phyloP scores from a whole-genome alignment of 2,888 invertebrate genomes.

The Drosophila anomelani region DNA sequence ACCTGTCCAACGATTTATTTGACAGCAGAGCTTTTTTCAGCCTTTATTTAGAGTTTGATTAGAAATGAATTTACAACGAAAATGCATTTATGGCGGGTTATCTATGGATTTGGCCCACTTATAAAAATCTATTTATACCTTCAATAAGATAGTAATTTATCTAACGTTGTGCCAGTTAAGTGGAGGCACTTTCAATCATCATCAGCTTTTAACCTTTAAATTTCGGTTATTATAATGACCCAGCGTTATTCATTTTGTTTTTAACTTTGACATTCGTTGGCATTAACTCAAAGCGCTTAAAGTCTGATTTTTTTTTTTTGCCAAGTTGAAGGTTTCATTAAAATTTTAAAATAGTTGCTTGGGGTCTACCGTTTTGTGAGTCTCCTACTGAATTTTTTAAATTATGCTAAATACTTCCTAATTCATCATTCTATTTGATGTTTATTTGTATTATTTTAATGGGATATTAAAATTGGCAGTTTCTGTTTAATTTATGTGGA shows the following conservation, averaged over 20 bases:
- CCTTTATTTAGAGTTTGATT: background rate
- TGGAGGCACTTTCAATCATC: slow-evolving; percentile 3
- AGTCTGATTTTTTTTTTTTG: slow-evolving; percentile 21
- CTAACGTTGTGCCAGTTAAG: slow-evolving; percentile 3
- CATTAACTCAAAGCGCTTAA: slow-evolving; percentile 10
- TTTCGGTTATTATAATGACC: slow-evolving; percentile 40
- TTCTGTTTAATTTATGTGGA: background rate
- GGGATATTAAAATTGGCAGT: background rate
- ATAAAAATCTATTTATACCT: background rate
- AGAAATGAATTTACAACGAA: slow-evolving; percentile 2
- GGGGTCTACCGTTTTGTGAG: slow-evolving; percentile 3
- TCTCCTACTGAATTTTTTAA: slow-evolving; percentile 7
- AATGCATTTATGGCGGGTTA: slow-evolving; percentile 21
- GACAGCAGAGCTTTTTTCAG: slow-evolving; percentile 6
- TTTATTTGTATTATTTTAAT: background rate
- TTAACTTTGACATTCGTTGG: slow-evolving; percentile 45
- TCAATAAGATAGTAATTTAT: background rate
- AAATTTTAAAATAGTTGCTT: slow-evolving; percentile 5
- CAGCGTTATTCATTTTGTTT: slow-evolving; percentile 33
- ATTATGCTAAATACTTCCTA: background rate
- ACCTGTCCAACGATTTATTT: slow-evolving; percentile 18
- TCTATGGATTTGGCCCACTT: background rate
- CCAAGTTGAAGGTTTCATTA: slow-evolving; percentile 55
- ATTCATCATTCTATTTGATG: background rate
- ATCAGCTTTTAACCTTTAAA: slow-evolving; percentile 38